Conservation (phyloP, 2,888 invertebrate species). For the Cyaniris semiargus region DNA sequence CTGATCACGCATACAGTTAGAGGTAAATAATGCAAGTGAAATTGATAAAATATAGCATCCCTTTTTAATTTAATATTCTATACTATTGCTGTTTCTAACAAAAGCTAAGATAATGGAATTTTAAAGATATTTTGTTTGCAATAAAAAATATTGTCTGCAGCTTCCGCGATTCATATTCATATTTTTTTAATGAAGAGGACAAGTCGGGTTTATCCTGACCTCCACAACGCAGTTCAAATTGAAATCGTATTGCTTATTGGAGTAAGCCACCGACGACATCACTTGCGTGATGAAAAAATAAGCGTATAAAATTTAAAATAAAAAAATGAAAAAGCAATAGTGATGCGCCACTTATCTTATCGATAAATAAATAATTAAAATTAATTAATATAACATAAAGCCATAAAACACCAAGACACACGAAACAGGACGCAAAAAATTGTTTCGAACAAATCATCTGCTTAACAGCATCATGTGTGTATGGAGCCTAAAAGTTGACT, state of each 20-base stretch:
- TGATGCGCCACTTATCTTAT: neutral
- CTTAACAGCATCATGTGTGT: neutral
- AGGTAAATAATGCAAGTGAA: neutral
- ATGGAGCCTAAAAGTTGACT: slow-evolving; percentile 18
- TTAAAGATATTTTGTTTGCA: too few relatives aligned
- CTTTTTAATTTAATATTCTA: too few relatives aligned
- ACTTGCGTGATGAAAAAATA: neutral
- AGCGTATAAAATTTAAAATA: too few relatives aligned
- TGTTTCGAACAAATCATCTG: neutral
- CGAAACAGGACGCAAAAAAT: neutral
- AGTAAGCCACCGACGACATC: neutral
- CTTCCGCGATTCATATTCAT: neutral
- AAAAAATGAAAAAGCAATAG: neutral
- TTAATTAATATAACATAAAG: neutral
- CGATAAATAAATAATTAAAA: neutral
- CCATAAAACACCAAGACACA: neutral
- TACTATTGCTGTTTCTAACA: too few relatives aligned
- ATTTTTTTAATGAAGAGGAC: neutral
- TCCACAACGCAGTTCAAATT: neutral
- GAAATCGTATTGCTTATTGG: neutral
- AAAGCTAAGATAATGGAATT: too few relatives aligned
- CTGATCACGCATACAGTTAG: neutral
- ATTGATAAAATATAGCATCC: neutral
- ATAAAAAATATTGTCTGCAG: too few relatives aligned
- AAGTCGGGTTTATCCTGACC: neutral